Base-by-base conservation (phyloP, 1,140 invertebrate species). In the Idris sp. region DNA sequence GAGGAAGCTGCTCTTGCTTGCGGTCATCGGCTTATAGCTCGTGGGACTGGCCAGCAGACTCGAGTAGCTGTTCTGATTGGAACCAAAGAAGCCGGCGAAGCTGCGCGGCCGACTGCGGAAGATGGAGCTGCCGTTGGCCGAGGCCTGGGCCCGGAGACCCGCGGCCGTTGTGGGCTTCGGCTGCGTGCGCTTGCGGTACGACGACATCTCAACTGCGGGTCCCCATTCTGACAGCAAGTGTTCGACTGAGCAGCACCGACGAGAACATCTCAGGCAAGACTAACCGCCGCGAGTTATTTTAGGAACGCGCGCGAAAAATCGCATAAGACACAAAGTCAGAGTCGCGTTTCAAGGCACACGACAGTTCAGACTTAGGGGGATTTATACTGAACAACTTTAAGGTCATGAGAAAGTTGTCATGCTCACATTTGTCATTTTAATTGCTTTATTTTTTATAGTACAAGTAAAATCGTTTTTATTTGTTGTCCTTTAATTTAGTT, bases 31-130 rank as follows among this genome's bases (percentile, higher is more conserved):
- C 38, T 64, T 53, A 9, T 85, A 58, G 43, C 79, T 80, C 38
- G 79, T 0, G 81, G 67, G 13, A 77, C 48, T 2, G 74, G 83
- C 78, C 35, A 86, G 33, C 5, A 87, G 43, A 31, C 77, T 78
- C 0, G 85, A 71, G 36, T 87, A 86, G 19, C 76, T 78, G 43
- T 80, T 85, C 36, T 82, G 81, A 74, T 82, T 84, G 10, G 82
- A 69, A 36, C 81, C 78, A 49, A 86, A 86, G 25, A 87, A 80
- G 48, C 83, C 81, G 9, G 75, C 51, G 22, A 89, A 83, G 68
- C 88, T 89, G 44, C 88, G 79, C 13, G 89, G 88, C 35, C 89
- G 81, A 40, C 82, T 88, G 14, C 85, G 81, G 68, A 84, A 87
- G 77, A 87, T 87, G 64, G 86, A 87, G 78, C 79, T 84, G 48